A percentile compares a stretch with the other conserved stretches of the same genome.
phyloP scores from a whole-genome alignment of 2,888 invertebrate species.

The Agriotes lineatus region DNA sequence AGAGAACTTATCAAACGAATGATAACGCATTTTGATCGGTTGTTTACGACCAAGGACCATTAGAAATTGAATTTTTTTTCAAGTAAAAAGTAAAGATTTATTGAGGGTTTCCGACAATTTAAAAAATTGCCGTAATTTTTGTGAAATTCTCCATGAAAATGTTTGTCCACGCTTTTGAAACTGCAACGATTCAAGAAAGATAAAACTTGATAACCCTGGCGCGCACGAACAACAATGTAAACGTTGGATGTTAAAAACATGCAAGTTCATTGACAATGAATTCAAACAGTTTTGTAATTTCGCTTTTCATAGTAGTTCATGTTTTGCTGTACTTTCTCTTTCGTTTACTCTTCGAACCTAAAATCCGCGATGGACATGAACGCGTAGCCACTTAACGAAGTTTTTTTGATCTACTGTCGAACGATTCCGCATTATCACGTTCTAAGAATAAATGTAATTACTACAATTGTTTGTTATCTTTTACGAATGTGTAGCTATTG shows the following conservation, averaged over 20 bases:
- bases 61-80: too few species aligned
- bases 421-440: background rate
- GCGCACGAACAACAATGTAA: constrained; percentile 31
- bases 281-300: background rate
- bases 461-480: constrained; percentile 4
- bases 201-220: constrained; percentile 38
- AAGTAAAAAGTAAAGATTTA: too few species aligned
- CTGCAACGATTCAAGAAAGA: constrained; percentile 29
- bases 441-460: background rate
- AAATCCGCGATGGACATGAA: background rate
- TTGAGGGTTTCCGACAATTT: too few species aligned
- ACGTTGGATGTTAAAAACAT: constrained; percentile 26
- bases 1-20: background rate
- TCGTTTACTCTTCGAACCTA: background rate
- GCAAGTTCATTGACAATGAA: constrained; percentile 36
- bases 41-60: background rate
- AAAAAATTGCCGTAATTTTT: too few species aligned
- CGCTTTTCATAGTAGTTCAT: background rate
- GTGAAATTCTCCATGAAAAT: too few species aligned
- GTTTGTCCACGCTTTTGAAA: constrained; percentile 25
- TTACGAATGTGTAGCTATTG: background rate
- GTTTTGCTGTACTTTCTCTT: background rate
- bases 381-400: background rate
- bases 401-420: background rate
- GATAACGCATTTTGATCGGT: background rate